Evolutionary conservation across 2,888 invertebrate genomes (phyloP).

Genomic region (Ormyrus labotus): DNA sequence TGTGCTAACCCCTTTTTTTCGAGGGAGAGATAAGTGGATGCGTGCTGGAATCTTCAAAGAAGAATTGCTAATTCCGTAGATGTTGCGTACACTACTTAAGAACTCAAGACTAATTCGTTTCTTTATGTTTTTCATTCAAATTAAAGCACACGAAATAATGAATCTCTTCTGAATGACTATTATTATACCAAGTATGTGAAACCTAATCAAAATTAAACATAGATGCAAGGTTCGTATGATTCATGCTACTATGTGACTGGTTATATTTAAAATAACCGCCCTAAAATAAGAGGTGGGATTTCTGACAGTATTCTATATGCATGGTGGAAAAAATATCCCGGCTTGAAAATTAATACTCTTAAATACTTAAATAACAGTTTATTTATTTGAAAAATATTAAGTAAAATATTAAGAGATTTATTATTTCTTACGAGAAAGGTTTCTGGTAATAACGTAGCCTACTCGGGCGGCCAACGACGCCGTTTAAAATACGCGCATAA

Average conservation of each 20-base stretch:
- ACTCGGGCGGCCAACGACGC: too few relatives aligned
- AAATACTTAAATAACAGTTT: too few relatives aligned
- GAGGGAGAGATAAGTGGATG: slow-evolving; percentile 30
- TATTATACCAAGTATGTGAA: slow-evolving; percentile 42
- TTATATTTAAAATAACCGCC: slow-evolving; percentile 58
- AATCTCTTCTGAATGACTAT: slow-evolving; percentile 18
- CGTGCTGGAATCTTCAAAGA: slow-evolving; percentile 29
- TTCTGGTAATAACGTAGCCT: too few relatives aligned
- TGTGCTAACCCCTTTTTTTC: slow-evolving; percentile 48
- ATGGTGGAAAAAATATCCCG: slow-evolving; percentile 40
- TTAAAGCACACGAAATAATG: not conserved
- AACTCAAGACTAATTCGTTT: not conserved
- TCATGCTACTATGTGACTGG: slow-evolving; percentile 56
- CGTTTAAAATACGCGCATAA: too few relatives aligned
- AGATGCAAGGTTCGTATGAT: slow-evolving; percentile 53
- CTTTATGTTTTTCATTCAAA: not conserved
- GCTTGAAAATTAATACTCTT: not conserved
- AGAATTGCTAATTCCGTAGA: slow-evolving; percentile 16
- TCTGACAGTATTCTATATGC: slow-evolving; percentile 47
- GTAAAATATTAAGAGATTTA: too few relatives aligned
- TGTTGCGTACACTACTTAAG: too few relatives aligned
- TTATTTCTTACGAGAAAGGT: too few relatives aligned
- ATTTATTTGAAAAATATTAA: too few relatives aligned
- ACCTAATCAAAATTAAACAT: slow-evolving; percentile 53
- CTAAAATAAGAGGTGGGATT: slow-evolving; percentile 56